Evolutionary conservation across 2,113 vertebrate genomes (phyloP).

Genomic region (Erpornis zantholeuca): DNA sequence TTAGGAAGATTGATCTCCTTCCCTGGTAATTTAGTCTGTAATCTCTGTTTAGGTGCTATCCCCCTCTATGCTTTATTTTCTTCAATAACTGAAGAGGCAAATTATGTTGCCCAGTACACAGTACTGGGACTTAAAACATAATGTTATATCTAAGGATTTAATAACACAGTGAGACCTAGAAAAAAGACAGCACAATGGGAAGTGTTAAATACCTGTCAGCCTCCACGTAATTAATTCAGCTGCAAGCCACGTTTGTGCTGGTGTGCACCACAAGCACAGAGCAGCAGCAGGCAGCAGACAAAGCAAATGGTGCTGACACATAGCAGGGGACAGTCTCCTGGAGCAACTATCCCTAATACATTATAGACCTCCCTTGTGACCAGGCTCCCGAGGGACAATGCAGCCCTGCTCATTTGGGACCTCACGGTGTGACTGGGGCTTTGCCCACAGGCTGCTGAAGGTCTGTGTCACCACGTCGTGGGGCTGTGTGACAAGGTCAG

Average conservation of each 20-base stretch:
- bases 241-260: not conserved
- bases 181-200: not conserved
- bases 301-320: not conserved
- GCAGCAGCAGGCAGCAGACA: not conserved
- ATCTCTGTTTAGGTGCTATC: not conserved
- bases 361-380: not conserved
- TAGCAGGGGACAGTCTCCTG: not conserved
- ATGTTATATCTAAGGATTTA: not conserved
- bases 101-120: not conserved
- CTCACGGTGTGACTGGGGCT: not conserved
- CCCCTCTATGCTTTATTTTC: not conserved
- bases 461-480: not conserved
- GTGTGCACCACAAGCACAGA: not conserved
- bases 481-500: not conserved
- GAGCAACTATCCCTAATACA: not conserved
- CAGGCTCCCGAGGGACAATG: not conserved
- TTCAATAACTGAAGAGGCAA: not conserved
- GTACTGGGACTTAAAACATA: not conserved
- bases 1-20: not conserved
- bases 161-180: not conserved
- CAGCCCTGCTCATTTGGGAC: not conserved
- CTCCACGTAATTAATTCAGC: not conserved
- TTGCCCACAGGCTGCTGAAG: accelerated
- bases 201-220: not conserved
- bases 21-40: not conserved